These are phyloP conservation scores for Peromyscus melanophrys DNA, from an alignment of 2,797 vertebrate genomes.

Conservation along the genomic window DNA sequence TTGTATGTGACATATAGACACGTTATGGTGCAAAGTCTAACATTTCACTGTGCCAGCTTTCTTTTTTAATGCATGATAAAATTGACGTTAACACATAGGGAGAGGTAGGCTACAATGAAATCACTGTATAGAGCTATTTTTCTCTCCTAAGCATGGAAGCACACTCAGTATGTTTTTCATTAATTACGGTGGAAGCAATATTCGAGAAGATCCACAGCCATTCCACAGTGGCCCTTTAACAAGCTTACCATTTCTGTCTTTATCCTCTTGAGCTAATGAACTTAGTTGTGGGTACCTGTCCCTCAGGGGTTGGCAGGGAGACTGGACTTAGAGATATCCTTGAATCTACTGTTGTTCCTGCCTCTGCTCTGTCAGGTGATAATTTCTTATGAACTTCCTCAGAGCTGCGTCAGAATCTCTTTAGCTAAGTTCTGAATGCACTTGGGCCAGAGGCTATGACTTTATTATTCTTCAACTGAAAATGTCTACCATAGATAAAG, in stretches of 20 bases:
- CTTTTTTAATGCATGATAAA: not conserved
- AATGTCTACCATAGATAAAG: not conserved
- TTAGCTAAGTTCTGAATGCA: not conserved
- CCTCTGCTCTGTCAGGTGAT: not conserved
- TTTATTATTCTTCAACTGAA: not conserved
- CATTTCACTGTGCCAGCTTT: slow-evolving; percentile 14
- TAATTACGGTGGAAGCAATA: not conserved
- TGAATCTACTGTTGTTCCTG: not conserved
- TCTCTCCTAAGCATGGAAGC: not conserved
- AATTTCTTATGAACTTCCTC: not conserved
- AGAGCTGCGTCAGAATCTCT: not conserved
- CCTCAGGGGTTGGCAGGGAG: not conserved
- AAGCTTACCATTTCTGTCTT: not conserved
- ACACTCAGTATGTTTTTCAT: not conserved
- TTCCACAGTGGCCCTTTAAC: not conserved
- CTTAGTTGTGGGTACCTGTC: not conserved
- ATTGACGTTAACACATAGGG: not conserved
- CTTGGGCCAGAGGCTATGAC: not conserved
- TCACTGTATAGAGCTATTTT: not conserved
- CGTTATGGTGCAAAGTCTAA: not conserved
- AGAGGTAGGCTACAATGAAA: not conserved
- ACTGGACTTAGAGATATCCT: not conserved
- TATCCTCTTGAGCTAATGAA: not conserved
- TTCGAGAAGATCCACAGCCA: not conserved
- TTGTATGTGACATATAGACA: not conserved